Evolutionary conservation across 2,888 invertebrate genomes (phyloP), one percentile per base, ranked within the genome.

Genomic region (Drosophila paramelanica): DNA sequence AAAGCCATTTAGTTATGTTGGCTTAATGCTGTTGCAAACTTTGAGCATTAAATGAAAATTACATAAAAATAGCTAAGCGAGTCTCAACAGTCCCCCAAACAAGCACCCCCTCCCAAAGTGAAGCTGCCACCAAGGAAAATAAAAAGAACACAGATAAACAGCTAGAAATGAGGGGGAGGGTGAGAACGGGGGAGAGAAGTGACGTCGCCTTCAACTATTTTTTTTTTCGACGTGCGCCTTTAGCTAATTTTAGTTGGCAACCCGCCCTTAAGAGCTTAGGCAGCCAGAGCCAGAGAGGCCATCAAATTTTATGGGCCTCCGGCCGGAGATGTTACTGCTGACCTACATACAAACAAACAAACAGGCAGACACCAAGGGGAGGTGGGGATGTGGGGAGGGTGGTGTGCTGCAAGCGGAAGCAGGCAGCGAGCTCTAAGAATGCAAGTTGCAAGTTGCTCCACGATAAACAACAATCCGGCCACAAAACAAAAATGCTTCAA

Each of bases 261-360:
- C 46, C 60, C 68, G 39, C 73, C 77, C 72, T 64, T 77, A 72
- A 43, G 39, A n/a, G 6, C 31, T 7, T 31, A 31, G 8, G 27
- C 3, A 1, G 41, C 23, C 20, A 14, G 11, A 25, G 36, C 23
- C 20, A 14, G 11, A 25, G 36, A 49, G 56, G 42, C 57, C 58
- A 81, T 79, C 66, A 77, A 77, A 84, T 81, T 81, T 81, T 50
- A 84, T 81, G 71, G 59, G 51, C 65, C 60, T 52, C 36, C 47
- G 60, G 53, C 31, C 31, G 43, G 50, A 71, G 74, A 77, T 77
- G 78, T 77, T 71, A 77, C 77, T 77, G 77, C 77, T 77, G 77
- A 77, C 77, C 77, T 53, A 77, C 64, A 76, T 73, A 75, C 59
- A 60, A 41, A 68, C 60, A 67, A 50, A 46, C 59, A 60, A 17